Percentiles rank a stretch among this genome's conserved stretches.
phyloP scores from a whole-genome alignment of 2,888 invertebrate genomes.

The Drosophila nr. perissopoda region DNA sequence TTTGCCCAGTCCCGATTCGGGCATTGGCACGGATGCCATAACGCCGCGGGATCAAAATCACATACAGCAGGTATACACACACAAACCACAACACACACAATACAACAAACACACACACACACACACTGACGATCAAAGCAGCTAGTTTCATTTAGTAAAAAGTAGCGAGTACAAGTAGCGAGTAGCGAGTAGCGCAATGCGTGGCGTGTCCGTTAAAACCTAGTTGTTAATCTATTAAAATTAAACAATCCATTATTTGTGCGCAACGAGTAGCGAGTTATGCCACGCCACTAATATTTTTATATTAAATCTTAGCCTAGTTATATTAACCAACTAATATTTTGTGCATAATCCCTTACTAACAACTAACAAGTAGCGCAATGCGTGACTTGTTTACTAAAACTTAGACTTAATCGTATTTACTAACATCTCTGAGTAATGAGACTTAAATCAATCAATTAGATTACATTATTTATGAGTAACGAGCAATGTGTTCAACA shows the following conservation, averaged over 20 bases:
- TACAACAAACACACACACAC: conserved; percentile 10
- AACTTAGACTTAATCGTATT: not conserved
- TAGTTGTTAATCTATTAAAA: not conserved
- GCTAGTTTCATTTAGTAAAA: conserved; percentile 8
- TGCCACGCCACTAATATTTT: not conserved
- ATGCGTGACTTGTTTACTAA: conserved; percentile 55
- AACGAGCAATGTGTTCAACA: not conserved
- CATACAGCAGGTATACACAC: conserved; percentile 91
- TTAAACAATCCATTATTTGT: not conserved
- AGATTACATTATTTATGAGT: not conserved
- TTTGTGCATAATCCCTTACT: conserved; percentile 1
- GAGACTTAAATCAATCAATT: not conserved
- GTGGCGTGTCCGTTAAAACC: conserved; percentile 53
- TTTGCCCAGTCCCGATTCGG: conserved; percentile 97
- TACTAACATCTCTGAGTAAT: not conserved
- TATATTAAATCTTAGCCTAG: not conserved
- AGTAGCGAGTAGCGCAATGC: conserved; percentile 35
- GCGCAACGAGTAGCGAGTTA: not conserved
- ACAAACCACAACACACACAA: conserved; percentile 2
- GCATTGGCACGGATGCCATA: conserved; percentile 97
- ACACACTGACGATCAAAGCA: not conserved
- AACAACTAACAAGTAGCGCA: conserved; percentile 18
- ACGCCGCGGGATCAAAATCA: conserved; percentile 95
- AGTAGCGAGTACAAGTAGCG: conserved; percentile 12
- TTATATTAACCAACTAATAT: not conserved